phyloP scores from a whole-genome alignment of 2,113 vertebrate species.

The Parus major region DNA sequence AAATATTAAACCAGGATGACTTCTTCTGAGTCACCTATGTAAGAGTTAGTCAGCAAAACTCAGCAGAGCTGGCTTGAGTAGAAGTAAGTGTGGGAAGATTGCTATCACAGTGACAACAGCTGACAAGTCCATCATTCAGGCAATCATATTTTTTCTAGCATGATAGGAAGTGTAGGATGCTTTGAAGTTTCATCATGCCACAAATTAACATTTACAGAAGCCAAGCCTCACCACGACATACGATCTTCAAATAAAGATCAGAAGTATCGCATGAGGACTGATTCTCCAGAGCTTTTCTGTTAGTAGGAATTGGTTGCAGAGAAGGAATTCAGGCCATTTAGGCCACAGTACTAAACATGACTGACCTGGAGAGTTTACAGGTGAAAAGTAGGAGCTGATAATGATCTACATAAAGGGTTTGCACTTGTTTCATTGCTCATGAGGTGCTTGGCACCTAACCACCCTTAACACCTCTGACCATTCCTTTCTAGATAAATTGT shows the following conservation, averaged over 20 bases:
- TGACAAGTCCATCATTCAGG: background rate
- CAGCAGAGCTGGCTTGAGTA: background rate
- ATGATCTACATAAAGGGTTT: background rate
- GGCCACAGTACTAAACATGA: background rate
- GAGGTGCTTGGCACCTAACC: background rate
- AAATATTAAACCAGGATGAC: background rate
- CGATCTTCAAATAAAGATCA: background rate
- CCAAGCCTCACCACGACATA: background rate
- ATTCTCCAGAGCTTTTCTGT: background rate
- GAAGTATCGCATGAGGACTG: background rate
- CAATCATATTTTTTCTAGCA: background rate
- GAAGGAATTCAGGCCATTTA: background rate
- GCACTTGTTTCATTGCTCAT: background rate
- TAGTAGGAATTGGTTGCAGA: background rate
- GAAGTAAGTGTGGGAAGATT: background rate
- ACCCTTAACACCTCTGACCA: background rate
- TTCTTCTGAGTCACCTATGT: background rate
- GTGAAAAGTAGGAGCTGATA: background rate
- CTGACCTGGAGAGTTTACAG: background rate
- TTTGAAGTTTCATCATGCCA: background rate
- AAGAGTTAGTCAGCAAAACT: slow-evolving; percentile 17
- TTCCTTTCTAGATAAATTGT: background rate
- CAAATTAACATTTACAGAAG: background rate
- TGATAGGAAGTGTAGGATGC: background rate
- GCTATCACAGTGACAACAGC: background rate